Evolutionary conservation across 1,140 invertebrate genomes (phyloP).

Genomic region (Anastatus disparis): DNA sequence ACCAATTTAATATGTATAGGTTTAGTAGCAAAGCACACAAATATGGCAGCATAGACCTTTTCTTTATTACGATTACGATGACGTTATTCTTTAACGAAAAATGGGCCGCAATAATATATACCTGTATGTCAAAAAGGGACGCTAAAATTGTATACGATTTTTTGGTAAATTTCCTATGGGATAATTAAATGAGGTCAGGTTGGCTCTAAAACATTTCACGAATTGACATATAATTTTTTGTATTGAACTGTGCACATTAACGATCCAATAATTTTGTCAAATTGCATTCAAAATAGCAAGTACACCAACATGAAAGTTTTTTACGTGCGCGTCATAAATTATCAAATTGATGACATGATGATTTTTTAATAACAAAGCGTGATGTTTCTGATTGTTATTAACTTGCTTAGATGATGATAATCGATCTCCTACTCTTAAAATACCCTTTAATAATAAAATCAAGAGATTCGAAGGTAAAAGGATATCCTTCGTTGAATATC

Average conservation of each 20-base stretch:
- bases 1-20: too few relatives aligned
- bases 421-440: slow-evolving; percentile 38
- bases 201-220: neutral
- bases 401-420: slow-evolving; percentile 25
- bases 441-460: too few relatives aligned
- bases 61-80: too few relatives aligned
- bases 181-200: neutral
- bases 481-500: too few relatives aligned
- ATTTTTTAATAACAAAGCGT: slow-evolving; percentile 49
- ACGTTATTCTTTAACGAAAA: too few relatives aligned
- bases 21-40: too few relatives aligned
- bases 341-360: slow-evolving; percentile 39
- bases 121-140: slow-evolving; percentile 10
- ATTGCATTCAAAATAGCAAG: slow-evolving; percentile 19
- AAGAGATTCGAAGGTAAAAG: too few relatives aligned
- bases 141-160: neutral
- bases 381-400: slow-evolving; percentile 31
- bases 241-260: slow-evolving; percentile 19
- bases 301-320: slow-evolving; percentile 54
- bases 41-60: too few relatives aligned
- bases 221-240: slow-evolving; percentile 1
- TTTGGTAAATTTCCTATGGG: slow-evolving; percentile 9
- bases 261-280: slow-evolving; percentile 39
- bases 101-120: slow-evolving; percentile 21
- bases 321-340: slow-evolving; percentile 47